Evolutionary conservation across 2,113 vertebrate genomes (phyloP).

Genomic region (Osmerus eperlanus): DNA sequence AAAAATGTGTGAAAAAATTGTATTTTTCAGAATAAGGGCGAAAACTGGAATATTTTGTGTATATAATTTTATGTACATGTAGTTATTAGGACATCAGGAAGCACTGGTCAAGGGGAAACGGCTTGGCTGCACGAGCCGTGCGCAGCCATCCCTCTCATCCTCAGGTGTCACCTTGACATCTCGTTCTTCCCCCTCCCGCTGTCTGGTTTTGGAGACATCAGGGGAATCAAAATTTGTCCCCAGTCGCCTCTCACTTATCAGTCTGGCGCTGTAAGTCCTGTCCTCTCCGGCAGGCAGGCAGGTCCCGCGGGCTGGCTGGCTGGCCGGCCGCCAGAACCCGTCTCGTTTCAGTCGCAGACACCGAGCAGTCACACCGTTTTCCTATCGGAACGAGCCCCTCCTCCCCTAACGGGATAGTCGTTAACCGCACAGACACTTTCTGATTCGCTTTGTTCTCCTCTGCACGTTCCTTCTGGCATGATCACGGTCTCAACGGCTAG

Average conservation of each 20-base stretch:
- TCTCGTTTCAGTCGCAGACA: too few species aligned
- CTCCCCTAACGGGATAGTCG: background rate
- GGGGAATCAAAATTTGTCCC: background rate
- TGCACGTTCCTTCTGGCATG: background rate
- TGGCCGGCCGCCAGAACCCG: too few species aligned
- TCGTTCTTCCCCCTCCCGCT: background rate
- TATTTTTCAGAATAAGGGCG: too few species aligned
- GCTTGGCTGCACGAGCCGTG: too few species aligned
- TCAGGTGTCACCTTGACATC: conserved; percentile 11
- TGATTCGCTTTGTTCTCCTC: background rate
- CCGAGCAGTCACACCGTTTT: too few species aligned
- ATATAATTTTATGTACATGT: too few species aligned
- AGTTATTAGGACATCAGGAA: too few species aligned
- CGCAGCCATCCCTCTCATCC: background rate
- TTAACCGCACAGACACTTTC: background rate
- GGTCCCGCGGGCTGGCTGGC: too few species aligned
- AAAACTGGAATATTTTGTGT: too few species aligned
- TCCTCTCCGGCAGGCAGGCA: background rate
- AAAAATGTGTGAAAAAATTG: too few species aligned
- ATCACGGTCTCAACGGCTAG: background rate
- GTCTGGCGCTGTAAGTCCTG: background rate
- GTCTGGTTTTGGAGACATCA: background rate
- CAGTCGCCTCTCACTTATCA: background rate
- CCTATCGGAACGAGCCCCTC: background rate
- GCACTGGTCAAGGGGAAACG: too few species aligned